Evolutionary conservation across 2,888 invertebrate genomes (phyloP).

Genomic region (Mesochorus sp.): DNA sequence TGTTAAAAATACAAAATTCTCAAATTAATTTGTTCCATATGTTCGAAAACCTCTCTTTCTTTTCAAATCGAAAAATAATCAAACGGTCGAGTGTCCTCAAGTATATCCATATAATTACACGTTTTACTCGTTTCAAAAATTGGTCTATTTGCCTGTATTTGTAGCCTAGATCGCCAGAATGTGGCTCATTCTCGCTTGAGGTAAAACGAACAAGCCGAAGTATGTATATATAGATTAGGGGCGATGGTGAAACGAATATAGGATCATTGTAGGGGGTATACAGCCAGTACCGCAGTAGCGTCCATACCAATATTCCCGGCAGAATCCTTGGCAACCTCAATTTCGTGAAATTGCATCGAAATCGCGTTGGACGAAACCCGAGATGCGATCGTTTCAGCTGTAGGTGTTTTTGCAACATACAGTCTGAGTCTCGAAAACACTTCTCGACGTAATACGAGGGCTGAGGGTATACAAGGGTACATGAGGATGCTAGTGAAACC

Average conservation of each 20-base stretch:
- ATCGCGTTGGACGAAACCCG: constrained; percentile 48
- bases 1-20: no score
- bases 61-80: no score
- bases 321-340: constrained; percentile 42
- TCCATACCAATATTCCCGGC: constrained; percentile 20
- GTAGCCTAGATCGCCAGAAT: neutral
- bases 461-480: neutral
- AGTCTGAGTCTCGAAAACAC: constrained; percentile 32
- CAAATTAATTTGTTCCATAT: no score
- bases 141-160: neutral
- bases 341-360: constrained; percentile 57
- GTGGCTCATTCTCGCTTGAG: constrained; percentile 19
- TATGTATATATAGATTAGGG: constrained; percentile 12
- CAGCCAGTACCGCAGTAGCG: constrained; percentile 9
- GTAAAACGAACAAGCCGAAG: constrained; percentile 4
- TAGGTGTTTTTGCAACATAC: constrained; percentile 27
- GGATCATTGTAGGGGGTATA: constrained; percentile 15
- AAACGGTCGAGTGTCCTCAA: neutral
- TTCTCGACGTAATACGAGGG: constrained; percentile 16
- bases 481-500: constrained; percentile 35
- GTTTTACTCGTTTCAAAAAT: neutral
- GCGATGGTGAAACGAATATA: constrained; percentile 9
- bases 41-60: no score
- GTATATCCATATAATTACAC: neutral
- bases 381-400: constrained; percentile 44